Conservation (phyloP, 2,888 invertebrate species). For the Rhagonycha lutea region DNA sequence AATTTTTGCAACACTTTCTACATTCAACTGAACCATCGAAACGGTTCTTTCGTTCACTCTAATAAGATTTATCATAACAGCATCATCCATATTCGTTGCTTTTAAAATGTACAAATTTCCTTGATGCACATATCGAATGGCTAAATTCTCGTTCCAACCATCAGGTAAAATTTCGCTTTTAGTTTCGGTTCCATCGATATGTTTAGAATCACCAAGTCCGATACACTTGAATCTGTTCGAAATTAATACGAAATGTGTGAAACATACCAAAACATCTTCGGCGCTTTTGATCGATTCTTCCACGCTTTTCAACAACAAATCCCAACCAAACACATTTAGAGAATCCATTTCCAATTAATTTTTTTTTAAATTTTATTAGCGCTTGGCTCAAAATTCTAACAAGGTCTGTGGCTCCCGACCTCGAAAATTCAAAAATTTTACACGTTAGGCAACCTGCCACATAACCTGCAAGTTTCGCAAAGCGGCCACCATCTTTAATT, state of each 20-base stretch:
- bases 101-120: slow-evolving; percentile 68
- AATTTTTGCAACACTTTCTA: slow-evolving; percentile 43
- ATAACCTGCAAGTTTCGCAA: too few species aligned
- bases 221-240: slow-evolving; percentile 73
- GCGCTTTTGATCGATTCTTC: slow-evolving; percentile 64
- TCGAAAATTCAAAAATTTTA: too few species aligned
- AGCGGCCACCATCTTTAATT: too few species aligned
- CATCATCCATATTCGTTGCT: slow-evolving; percentile 53
- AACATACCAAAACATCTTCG: slow-evolving; percentile 70
- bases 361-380: too few species aligned
- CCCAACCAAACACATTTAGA: slow-evolving; percentile 65
- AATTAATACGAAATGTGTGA: slow-evolving; percentile 72
- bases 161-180: slow-evolving; percentile 74
- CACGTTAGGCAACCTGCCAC: too few species aligned
- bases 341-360: not conserved
- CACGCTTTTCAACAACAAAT: slow-evolving; percentile 64
- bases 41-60: slow-evolving; percentile 56
- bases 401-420: too few species aligned
- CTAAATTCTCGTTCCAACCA: slow-evolving; percentile 77
- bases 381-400: too few species aligned
- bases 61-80: slow-evolving; percentile 52
- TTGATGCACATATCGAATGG: slow-evolving; percentile 72
- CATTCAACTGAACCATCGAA: slow-evolving; percentile 55
- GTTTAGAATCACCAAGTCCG: slow-evolving; percentile 67
- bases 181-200: slow-evolving; percentile 56